Percentiles rank a stretch among this genome's conserved stretches.
phyloP scores from a whole-genome alignment of 2,888 invertebrate genomes.

The Protonemura montana region DNA sequence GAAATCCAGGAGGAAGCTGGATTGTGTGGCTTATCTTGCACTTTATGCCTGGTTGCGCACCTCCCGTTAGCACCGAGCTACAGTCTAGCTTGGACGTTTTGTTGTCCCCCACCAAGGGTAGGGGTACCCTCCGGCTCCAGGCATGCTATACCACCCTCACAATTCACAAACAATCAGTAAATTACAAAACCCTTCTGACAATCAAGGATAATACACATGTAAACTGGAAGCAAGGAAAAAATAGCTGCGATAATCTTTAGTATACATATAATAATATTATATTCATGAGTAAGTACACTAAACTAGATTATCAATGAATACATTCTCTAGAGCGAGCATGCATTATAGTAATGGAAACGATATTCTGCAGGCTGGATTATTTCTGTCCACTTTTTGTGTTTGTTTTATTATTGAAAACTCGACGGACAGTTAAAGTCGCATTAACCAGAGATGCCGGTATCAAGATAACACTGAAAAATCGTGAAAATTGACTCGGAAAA shows the following conservation, averaged over 20 bases:
- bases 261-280: neutral
- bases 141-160: neutral
- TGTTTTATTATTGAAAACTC: neutral
- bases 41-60: neutral
- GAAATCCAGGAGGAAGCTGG: neutral
- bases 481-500: neutral
- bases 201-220: neutral
- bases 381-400: neutral
- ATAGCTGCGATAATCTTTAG: neutral
- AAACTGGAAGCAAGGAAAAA: constrained; percentile 12
- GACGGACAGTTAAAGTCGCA: neutral
- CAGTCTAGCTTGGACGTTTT: constrained; percentile 8
- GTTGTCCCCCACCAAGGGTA: neutral
- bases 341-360: neutral
- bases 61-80: neutral
- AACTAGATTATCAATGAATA: constrained; percentile 4
- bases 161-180: constrained; percentile 31
- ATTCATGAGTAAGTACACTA: neutral
- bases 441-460: neutral
- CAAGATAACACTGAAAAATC: neutral
- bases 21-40: constrained; percentile 22
- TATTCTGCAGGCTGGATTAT: neutral
- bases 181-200: constrained; percentile 1
- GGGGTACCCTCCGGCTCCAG: neutral
- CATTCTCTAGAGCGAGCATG: neutral